These are phyloP conservation scores for Corythornis madagascariensis DNA, from an alignment of 2,113 vertebrate genomes.

Conservation along the genomic window DNA sequence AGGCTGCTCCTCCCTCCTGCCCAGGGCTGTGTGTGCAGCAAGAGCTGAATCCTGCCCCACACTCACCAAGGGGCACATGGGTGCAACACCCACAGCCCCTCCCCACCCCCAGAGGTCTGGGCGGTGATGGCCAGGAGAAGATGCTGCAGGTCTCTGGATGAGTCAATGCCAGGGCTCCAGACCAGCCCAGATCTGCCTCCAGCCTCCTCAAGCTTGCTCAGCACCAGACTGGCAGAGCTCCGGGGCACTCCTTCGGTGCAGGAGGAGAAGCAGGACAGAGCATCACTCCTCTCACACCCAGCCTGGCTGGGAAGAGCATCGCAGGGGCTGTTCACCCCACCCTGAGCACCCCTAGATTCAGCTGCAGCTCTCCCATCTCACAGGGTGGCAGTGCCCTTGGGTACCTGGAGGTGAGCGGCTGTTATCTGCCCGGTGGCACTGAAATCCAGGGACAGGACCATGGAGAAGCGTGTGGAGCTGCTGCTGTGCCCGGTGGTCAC, in stretches of 20 bases:
- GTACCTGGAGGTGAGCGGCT: slow-evolving; percentile 90
- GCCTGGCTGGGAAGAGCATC: accelerated
- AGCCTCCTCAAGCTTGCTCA: neutral
- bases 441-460: slow-evolving; percentile 90
- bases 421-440: slow-evolving; percentile 82
- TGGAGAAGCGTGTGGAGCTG: slow-evolving; percentile 86
- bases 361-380: accelerated
- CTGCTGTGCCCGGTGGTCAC: slow-evolving; percentile 77
- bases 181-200: neutral
- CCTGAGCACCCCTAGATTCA: neutral
- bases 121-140: accelerated
- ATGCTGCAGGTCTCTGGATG: accelerated
- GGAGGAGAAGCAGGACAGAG: neutral
- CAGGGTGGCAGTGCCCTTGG: accelerated
- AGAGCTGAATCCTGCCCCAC: accelerated
- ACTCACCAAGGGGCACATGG: accelerated
- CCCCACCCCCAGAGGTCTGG: neutral
- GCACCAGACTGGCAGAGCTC: neutral
- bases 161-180: neutral
- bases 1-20: too few species aligned
- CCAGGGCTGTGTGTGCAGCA: neutral
- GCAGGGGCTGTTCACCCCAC: neutral
- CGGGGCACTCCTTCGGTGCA: neutral
- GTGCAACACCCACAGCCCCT: accelerated
- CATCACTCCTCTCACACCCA: accelerated